Evolutionary conservation across 2,888 invertebrate species (phyloP), one percentile per base, ranked within the genome.

Genomic region (Lottia gigantea): DNA sequence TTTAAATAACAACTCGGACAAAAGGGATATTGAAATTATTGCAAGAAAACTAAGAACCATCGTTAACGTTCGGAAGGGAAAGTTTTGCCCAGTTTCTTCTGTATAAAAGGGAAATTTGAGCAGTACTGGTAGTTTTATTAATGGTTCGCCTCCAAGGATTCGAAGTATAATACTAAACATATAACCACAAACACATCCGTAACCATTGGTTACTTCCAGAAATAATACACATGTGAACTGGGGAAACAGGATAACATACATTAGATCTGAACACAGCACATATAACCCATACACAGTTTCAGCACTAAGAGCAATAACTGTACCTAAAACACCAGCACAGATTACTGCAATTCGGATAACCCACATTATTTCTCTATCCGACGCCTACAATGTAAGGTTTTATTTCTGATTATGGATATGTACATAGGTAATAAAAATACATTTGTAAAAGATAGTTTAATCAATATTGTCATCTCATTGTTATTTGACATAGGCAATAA

Each of bases 121-220:
- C 7, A 66, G 26, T 1, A 76, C 66, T 0, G 77, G 77, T 4
- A 82, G 49, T 0, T 93, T 93, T 86, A 98, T 91, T 80, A 96
- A 89, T 68, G 93, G 92, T 90, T 98, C 97, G 0, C 97, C 95
- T 0, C 97, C 96, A 0, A 94, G 92, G 67, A 96, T 89, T 2
- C 97, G 92, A 71, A 88, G 76, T 46, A 95, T 93, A 76, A 94
- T 87, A 0, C 95, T 96, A 78, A 95, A 92, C 76, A 95, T 91
- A 89, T 68, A 88, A 16, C 74, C 88, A 66, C 70, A 82, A 7
- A 82, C 16, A 14, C 78, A 74, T 55, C 82, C 82, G 70, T 81
- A 82, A 11, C 76, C 71, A 70, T 82, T 82, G 62, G 74, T 71
- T 3, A 61, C 23, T 15, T 67, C 62, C 14, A 76, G 8, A 70